Evolutionary conservation across 2,888 invertebrate species (phyloP).

Genomic region (Acrobasis suavella): DNA sequence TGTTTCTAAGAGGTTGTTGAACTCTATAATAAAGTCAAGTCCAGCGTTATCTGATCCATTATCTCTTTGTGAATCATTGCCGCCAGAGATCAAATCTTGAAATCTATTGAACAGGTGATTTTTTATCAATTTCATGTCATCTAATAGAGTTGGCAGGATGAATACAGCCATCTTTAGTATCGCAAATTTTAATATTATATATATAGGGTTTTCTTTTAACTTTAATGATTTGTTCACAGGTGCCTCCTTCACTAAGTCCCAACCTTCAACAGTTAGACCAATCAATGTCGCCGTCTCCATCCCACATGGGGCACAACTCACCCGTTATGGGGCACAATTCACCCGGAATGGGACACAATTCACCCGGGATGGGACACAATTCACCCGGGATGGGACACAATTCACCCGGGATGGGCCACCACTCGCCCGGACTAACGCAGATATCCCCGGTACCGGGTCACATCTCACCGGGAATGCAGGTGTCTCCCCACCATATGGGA

Average conservation of each 20-base stretch:
- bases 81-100: no score
- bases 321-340: constrained; percentile 16
- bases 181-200: no score
- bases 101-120: no score
- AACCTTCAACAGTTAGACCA: constrained; percentile 15
- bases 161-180: no score
- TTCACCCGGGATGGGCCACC: constrained; percentile 22
- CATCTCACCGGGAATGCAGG: constrained; percentile 25
- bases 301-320: constrained; percentile 15
- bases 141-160: no score
- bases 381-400: constrained; percentile 29
- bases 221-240: neutral
- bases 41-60: no score
- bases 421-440: constrained; percentile 32
- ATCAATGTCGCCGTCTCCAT: constrained; percentile 9
- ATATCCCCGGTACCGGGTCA: constrained; percentile 16
- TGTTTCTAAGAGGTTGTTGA: no score
- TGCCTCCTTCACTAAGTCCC: constrained; percentile 4
- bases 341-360: constrained; percentile 16
- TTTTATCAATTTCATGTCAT: no score
- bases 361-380: constrained; percentile 23
- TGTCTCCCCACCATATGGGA: constrained; percentile 34
- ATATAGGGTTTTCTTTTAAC: neutral
- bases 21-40: no score
- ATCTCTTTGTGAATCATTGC: no score